Evolutionary conservation across 2,888 invertebrate species (phyloP).

Genomic region (Tenthredo amoena): DNA sequence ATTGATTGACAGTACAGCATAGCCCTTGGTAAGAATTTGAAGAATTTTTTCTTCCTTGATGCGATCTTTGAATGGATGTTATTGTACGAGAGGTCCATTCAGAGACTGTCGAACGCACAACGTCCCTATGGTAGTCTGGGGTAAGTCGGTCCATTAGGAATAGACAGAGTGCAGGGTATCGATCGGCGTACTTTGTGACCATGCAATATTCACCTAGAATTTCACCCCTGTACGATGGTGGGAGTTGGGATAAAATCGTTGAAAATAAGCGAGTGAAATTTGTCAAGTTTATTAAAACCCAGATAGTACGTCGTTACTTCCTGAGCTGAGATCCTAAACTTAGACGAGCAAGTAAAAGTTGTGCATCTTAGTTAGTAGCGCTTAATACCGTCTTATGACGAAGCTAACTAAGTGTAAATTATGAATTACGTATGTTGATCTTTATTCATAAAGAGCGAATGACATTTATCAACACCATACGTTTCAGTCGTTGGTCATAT

Average conservation of each 20-base stretch:
- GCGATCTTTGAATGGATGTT: slow-evolving; percentile 21
- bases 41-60: neutral
- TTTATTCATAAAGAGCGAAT: neutral
- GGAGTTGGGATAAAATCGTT: neutral
- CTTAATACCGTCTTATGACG: neutral
- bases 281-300: neutral
- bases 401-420: neutral
- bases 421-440: neutral
- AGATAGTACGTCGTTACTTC: neutral
- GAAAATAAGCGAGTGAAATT: neutral
- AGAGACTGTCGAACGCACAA: neutral
- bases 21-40: slow-evolving; percentile 7
- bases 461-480: neutral
- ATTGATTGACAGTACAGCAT: neutral
- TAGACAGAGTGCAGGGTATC: neutral
- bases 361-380: neutral
- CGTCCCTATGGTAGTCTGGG: neutral
- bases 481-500: neutral
- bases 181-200: slow-evolving; percentile 51
- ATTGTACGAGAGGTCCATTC: neutral
- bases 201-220: slow-evolving; percentile 43
- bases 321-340: neutral
- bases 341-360: neutral
- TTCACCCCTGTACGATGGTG: neutral
- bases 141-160: slow-evolving; percentile 19